These are phyloP conservation scores for Pteropus alecto DNA, from an alignment of 2,113 vertebrate species.

Conservation along the genomic window DNA sequence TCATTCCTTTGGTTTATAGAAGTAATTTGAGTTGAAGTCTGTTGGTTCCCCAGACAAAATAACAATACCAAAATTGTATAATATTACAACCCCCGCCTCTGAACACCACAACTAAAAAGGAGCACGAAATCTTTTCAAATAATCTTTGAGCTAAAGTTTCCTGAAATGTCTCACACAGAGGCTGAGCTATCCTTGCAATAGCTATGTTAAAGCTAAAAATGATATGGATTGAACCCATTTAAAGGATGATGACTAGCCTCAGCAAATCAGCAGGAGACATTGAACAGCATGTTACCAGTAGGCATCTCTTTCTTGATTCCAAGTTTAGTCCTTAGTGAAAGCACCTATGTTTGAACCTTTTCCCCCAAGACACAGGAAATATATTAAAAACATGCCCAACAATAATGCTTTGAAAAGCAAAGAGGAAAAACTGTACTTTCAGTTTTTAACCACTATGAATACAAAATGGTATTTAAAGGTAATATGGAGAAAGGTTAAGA, in stretches of 20 bases:
- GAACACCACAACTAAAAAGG: neutral
- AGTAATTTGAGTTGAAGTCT: neutral
- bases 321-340: constrained; percentile 13
- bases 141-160: neutral
- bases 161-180: neutral
- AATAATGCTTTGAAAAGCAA: constrained; percentile 21
- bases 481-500: neutral
- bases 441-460: constrained; percentile 26
- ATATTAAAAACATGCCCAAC: neutral
- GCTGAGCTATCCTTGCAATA: neutral
- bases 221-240: neutral
- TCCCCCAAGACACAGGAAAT: neutral
- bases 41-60: neutral
- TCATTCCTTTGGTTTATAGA: neutral
- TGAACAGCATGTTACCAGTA: neutral
- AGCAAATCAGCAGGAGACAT: neutral
- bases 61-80: neutral
- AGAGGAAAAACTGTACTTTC: neutral
- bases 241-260: neutral
- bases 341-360: neutral
- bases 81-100: neutral
- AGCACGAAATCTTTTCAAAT: neutral
- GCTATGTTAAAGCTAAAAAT: neutral
- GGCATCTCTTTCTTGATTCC: neutral
- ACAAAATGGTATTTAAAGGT: constrained; percentile 15